Conservation (phyloP, 2,888 invertebrate species). For the Diaprepes abbreviatus region DNA sequence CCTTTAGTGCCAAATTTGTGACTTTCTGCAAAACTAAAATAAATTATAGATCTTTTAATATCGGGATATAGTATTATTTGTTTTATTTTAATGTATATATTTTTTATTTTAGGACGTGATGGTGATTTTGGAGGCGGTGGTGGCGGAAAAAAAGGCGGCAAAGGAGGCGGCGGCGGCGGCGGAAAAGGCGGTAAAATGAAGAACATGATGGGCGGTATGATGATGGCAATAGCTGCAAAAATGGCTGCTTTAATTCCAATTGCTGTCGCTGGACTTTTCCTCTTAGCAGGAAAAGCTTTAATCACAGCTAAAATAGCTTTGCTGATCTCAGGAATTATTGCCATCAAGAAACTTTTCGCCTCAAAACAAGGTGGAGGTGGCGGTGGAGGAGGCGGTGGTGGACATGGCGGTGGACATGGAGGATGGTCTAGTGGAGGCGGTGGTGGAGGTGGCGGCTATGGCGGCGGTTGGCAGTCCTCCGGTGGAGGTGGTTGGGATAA, state of each 20-base stretch:
- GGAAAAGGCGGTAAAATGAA: constrained; percentile 77
- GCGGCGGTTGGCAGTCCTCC: constrained; percentile 65
- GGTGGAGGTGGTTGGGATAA: constrained; percentile 77
- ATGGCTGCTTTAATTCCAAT: constrained; percentile 85
- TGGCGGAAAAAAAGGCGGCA: constrained; percentile 70
- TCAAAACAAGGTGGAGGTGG: constrained; percentile 74
- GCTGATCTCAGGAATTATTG: constrained; percentile 84
- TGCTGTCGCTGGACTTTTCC: constrained; percentile 84
- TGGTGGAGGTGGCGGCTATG: constrained; percentile 61
- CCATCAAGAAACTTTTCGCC: constrained; percentile 83
- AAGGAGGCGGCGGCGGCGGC: constrained; percentile 70
- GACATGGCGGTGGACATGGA: constrained; percentile 67
- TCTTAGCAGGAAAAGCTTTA: constrained; percentile 88
- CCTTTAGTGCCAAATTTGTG: no score
- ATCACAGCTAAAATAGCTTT: constrained; percentile 85
- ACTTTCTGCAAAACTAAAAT: no score
- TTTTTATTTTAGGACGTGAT: constrained; percentile 49
- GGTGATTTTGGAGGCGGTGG: constrained; percentile 28
- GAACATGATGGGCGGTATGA: constrained; percentile 93
- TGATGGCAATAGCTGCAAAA: constrained; percentile 90
- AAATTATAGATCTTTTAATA: no score
- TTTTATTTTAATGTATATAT: constrained; percentile 24
- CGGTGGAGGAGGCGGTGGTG: constrained; percentile 55
- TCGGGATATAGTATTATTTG: no score
- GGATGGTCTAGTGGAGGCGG: constrained; percentile 65